Evolutionary conservation across 30 jellyfish, hydroid and myxozoan species (phyloP), one percentile per base, ranked within the genome.

Genomic region (Hydractinia symbiolongicarpus): DNA sequence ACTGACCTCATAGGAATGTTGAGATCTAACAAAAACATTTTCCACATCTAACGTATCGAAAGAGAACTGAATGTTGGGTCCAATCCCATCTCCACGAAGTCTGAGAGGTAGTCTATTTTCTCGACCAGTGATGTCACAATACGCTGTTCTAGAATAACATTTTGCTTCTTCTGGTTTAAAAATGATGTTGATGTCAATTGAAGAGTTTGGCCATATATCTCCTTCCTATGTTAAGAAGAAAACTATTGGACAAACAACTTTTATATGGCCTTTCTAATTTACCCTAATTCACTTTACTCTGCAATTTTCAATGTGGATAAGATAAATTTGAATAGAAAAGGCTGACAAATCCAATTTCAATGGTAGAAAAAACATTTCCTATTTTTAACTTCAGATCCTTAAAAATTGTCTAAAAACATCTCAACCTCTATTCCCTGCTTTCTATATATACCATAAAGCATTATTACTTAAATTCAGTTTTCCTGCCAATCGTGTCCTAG

Each of bases 151-250:
- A 14, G 94, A 83, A 74, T 84, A 88, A 60, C 88, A 82, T 60
- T 79, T 83, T 8, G 95, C 99, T 72, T 94, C 96, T 13, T 72
- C 90, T 9, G 99, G 99, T 75, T 94, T 88, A 86, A 94, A 94
- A 5, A 87, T 90, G 67, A 94, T 85, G 72, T 57, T 72, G 68
- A 94, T 72, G 54, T 94, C 96, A 15, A 95, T 95, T 9, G 82
- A 89, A 52, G 96, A 88, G 57, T 88, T 88, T 1, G 99, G 99
- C 99, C 99, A 94, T 20, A 94, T 94, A 50, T 94, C 99, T 1
- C 99, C 99, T 82, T 94, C 99, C 99, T 94, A 62, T 8, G 53
- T 8, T 77, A 57, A 10, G 50, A 44, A 53, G 73, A 69, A 71
- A 50, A 73, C 8, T 5, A n/a, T 51, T n/a, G 74, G 40, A 64